Base-by-base conservation (phyloP, 2,888 invertebrate genomes). In the Pyrrhosoma nymphula region DNA sequence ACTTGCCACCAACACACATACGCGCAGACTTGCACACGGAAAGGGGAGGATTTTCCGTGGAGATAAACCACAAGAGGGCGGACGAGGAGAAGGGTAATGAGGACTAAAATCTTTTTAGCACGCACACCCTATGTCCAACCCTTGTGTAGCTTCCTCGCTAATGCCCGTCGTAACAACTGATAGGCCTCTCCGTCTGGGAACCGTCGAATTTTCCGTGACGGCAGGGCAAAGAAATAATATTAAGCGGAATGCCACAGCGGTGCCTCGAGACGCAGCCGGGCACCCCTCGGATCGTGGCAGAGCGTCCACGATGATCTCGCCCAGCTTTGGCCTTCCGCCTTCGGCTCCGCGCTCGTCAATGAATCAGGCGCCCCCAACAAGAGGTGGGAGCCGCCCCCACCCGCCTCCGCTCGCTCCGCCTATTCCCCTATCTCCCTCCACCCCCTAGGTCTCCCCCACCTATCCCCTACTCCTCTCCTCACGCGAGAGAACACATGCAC, bases 311-410 rank as follows among this genome's bases (percentile, higher is more conserved):
- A 75, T 63, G 93, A 47, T 93, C 69, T 75, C 69, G 23, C 47
- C 75, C 93, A 26, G 75, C 93, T 63, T 35, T n/a, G 69, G 63
- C 93, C 93, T 93, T 69, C 63, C 93, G 75, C 69, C 75, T 63
- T 47, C 69, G 69, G 93, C 30, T 93, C 93, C 69, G 26, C 69
- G 69, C 69, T 93, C 69, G 93, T 93, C 93, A 93, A 93, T 93
- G 93, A 93, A 93, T 75, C 93, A 93, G 69, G 26, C 93, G 93
- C 39, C 91, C 39, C 30, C 18, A 35, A 30, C 63, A 3, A 12
- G 23, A 35, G 35, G 35, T 26, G 39, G 10, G 12, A 39, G 47
- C 69, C 26, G 8, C 23, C 60, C 30, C 63, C 60, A 55, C 60
- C 30, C 18, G 12, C 14, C 26, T 39, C 39, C 23, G 63, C 63